These are phyloP conservation scores for Origma solitaria DNA, from an alignment of 2,113 vertebrate genomes.

Conservation along the genomic window DNA sequence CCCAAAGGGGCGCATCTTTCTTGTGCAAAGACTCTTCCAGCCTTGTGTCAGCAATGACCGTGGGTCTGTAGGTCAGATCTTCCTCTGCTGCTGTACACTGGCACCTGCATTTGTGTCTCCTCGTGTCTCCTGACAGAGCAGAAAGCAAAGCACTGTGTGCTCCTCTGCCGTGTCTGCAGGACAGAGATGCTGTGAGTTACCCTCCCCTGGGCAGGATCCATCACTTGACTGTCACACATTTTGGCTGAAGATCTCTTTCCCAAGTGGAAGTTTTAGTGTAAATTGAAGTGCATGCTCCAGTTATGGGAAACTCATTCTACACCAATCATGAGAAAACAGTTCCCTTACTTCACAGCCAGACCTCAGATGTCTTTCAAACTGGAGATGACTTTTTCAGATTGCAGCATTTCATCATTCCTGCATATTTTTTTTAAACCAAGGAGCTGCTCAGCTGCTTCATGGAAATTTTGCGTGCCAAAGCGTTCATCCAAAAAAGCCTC, in stretches of 20 bases:
- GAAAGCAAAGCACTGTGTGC: background rate
- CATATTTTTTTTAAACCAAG: background rate
- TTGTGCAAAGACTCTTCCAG: background rate
- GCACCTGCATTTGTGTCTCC: fast-evolving
- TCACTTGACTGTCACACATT: background rate
- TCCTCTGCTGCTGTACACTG: fast-evolving
- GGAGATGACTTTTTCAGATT: background rate
- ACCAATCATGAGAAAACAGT: background rate
- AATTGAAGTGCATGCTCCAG: background rate
- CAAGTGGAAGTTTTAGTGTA: background rate
- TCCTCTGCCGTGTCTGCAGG: background rate
- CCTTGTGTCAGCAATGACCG: fast-evolving
- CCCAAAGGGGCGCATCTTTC: background rate
- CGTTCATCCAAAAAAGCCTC: background rate
- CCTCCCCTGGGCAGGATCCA: background rate
- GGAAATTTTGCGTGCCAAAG: background rate
- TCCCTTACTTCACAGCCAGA: background rate
- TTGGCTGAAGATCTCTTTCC: background rate
- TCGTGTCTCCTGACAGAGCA: background rate
- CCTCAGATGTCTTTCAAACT: background rate
- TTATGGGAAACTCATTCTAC: background rate
- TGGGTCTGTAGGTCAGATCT: background rate
- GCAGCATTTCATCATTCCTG: background rate
- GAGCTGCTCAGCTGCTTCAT: background rate
- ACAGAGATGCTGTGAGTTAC: fast-evolving